Evolutionary conservation across 2,797 vertebrate species (phyloP).

Genomic region (Chelonia mydas): DNA sequence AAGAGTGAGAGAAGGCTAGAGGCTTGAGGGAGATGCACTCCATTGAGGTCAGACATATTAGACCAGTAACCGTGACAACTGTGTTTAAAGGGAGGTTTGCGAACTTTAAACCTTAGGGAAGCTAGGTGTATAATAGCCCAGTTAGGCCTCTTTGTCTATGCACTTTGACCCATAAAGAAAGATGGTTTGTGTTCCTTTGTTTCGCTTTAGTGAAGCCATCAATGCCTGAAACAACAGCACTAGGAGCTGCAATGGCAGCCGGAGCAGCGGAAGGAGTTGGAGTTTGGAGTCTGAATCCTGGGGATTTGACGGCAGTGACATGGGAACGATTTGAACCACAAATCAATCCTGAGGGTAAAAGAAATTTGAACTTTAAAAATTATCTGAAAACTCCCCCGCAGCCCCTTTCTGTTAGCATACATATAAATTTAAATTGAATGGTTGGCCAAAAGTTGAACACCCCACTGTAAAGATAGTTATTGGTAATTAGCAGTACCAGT

Average conservation of each 20-base stretch:
- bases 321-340: slow-evolving; percentile 96
- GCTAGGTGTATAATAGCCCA: background rate
- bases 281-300: slow-evolving; percentile 93
- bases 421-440: background rate
- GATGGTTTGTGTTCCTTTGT: slow-evolving; percentile 4
- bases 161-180: background rate
- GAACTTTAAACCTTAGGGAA: background rate
- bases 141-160: background rate
- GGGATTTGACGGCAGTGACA: slow-evolving; percentile 91
- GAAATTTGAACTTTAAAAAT: background rate
- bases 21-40: background rate
- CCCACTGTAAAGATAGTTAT: too few relatives aligned
- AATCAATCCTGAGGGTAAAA: slow-evolving; percentile 92
- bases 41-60: background rate
- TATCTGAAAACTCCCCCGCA: background rate
- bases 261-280: slow-evolving; percentile 95
- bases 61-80: background rate
- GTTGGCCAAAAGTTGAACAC: too few relatives aligned
- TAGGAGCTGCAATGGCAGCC: slow-evolving; percentile 97
- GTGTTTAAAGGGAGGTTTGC: background rate
- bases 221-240: slow-evolving; percentile 97
- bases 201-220: slow-evolving; percentile 91
- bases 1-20: background rate
- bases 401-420: background rate
- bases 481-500: too few relatives aligned